Base-by-base conservation (phyloP, 2,113 vertebrate genomes). In the Paratilapia polleni region DNA sequence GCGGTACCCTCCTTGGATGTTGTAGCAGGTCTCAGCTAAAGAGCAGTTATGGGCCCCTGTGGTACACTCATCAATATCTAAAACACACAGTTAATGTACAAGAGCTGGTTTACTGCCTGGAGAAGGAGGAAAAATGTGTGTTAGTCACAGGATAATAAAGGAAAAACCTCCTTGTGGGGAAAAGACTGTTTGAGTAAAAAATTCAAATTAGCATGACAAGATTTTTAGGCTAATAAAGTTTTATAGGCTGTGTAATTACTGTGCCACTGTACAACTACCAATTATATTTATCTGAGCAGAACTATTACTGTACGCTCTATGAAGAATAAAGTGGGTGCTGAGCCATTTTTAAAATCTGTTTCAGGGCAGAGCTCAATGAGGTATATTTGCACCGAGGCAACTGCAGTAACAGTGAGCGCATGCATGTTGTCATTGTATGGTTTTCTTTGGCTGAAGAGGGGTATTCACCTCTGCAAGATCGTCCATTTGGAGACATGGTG, bases 11-110 rank as follows among this genome's bases (percentile, higher is more conserved):
- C 98, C 98, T 80, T 97, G 97, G 91, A 99, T 95, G 87, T 99
- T 99, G 73, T 97, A 97, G 91, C 98, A 99, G n/a, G 95, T 97
- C 91, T 99, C 96, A 0, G 96, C 83, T 36, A 97, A 87, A 1
- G 97, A 97, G 82, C 98, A 99, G 93, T 98, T 99, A 81, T 99
- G 97, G 24, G 95, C 96, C 78, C 97, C 96, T 14, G 95, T 94
- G 1, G 96, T 90, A 80, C 98, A 99, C 90, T 99, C 98, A 24
- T 99, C 98, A 1, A 99, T 87, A 87, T 99, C 98, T 99, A 80
- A 64, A 91, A 88, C 84, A 90, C 78, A 88, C 34, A 86, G 57
- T 74, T 31, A 78, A 54, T 52, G 14, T 34, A 83, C 43, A 82
- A 54, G 58, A 6, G 36, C 49, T 38, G 64, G 17, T 85, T 85